These are phyloP conservation scores for Phengaris arion DNA, from an alignment of 2,888 invertebrate species.

Conservation along the genomic window DNA sequence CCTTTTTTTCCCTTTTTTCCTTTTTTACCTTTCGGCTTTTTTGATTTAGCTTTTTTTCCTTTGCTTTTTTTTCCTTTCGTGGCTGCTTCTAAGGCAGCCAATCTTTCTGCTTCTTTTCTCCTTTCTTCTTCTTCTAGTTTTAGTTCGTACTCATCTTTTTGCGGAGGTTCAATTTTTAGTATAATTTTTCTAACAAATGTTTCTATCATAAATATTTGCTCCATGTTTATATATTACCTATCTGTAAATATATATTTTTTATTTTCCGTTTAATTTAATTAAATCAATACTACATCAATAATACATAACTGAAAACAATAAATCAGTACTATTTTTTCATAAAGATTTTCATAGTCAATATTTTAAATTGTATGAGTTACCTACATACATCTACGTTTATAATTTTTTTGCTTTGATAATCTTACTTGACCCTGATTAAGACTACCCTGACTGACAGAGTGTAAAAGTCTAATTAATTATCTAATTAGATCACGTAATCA, in stretches of 20 bases:
- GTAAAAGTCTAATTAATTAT: not conserved
- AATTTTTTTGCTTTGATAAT: not conserved
- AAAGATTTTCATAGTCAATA: too few species aligned
- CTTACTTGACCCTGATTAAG: slow-evolving; percentile 8
- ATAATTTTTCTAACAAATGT: slow-evolving; percentile 68
- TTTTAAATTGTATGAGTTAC: too few species aligned
- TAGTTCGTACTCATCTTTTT: slow-evolving; percentile 70
- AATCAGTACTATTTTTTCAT: too few species aligned
- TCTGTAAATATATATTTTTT: too few species aligned
- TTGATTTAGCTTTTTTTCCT: slow-evolving; percentile 37
- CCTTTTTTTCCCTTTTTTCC: slow-evolving; percentile 57
- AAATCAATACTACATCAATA: not conserved
- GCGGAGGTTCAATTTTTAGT: slow-evolving; percentile 66
- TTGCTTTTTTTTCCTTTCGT: slow-evolving; percentile 47
- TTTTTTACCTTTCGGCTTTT: slow-evolving; percentile 37
- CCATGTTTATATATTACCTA: slow-evolving; percentile 54
- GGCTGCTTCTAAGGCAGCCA: slow-evolving; percentile 58
- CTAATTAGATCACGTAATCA: not conserved
- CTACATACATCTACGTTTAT: too few species aligned
- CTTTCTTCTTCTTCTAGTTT: slow-evolving; percentile 63
- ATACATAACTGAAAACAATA: too few species aligned
- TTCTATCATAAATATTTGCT: slow-evolving; percentile 75
- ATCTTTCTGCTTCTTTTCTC: slow-evolving; percentile 56
- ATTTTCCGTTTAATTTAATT: too few species aligned
- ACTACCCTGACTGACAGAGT: too few species aligned